Base-by-base conservation (phyloP, 2,888 invertebrate species). In the Mesorhabditis spiculigera region DNA sequence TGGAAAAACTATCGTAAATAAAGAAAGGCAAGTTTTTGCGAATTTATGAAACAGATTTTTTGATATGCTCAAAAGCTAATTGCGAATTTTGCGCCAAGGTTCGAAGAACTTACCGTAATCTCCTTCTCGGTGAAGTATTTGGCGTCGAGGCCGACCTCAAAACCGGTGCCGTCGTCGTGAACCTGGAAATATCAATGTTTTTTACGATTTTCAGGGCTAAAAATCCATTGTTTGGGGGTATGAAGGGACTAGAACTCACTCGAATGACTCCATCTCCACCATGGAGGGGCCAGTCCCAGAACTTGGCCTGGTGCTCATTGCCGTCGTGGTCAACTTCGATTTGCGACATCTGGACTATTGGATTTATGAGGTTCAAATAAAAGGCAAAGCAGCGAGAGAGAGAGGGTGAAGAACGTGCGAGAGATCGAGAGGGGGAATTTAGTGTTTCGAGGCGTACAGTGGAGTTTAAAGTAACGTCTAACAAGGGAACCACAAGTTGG, bases 281-380 rank as follows among this genome's bases (percentile, higher is more conserved):
- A 50, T 50, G 58, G n/a, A 50, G 58, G 58, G 58, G 58, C 58
- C 58, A 50, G 3, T 50, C 58, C 58, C 58, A 50, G 58, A 50
- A n/a, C 58, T 50, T 10, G 8, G 8, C 58, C 58, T 50, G 10
- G n/a, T 10, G 8, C n/a, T 50, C n/a, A 10, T 50, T 50, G 8
- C 58, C 58, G 58, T 50, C n/a, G 10, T 50, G 8, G 8, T n/a
- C 58, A n/a, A 50, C 10, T n/a, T 50, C 58, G 58, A 50, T 50
- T 50, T 50, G 58, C 8, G 58, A 50, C 58, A 50, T 50, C 58
- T 50, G n/a, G n/a, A n/a, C n/a, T n/a, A n/a, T n/a, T n/a, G n/a
- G n/a, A n/a, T n/a, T n/a, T n/a, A n/a, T n/a, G n/a, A n/a, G n/a
- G n/a, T n/a, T n/a, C n/a, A n/a, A n/a, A n/a, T n/a, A n/a, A n/a